Percentiles rank a stretch among this genome's conserved stretches.
Conservation (phyloP, 1,140 invertebrate genomes). For the Cydia amplana region DNA sequence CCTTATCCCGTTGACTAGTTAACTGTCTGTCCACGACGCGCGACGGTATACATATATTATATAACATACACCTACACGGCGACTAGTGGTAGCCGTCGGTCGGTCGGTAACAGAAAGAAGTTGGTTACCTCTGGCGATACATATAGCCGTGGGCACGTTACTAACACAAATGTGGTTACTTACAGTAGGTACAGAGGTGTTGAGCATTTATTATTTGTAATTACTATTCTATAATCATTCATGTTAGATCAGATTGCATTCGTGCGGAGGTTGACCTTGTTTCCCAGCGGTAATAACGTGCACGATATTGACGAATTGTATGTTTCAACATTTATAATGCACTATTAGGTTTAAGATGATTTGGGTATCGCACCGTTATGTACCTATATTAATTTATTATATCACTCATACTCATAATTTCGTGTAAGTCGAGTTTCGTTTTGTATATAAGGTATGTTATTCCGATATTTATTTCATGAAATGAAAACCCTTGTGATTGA, state of each 20-base stretch:
- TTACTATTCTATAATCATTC: neutral
- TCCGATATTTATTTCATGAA: conserved; percentile 23
- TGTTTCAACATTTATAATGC: neutral
- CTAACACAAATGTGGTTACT: conserved; percentile 1
- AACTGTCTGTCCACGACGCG: too few species aligned
- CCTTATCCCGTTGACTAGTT: too few species aligned
- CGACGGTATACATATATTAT: too few species aligned
- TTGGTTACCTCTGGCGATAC: too few species aligned
- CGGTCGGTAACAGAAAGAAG: too few species aligned
- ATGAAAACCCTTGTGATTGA: conserved; percentile 36
- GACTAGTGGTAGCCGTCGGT: too few species aligned
- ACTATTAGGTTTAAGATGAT: neutral
- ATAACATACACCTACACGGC: too few species aligned
- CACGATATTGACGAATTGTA: conserved; percentile 1
- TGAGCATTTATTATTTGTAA: conserved; percentile 16
- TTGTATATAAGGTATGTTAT: conserved; percentile 26
- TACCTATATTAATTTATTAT: conserved; percentile 24
- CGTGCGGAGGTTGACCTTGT: neutral
- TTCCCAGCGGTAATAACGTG: neutral
- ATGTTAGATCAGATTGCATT: neutral
- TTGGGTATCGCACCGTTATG: conserved; percentile 1
- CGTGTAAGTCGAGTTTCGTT: conserved; percentile 12
- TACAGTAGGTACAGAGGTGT: neutral
- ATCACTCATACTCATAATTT: conserved; percentile 26
- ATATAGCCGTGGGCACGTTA: neutral